phyloP scores from a whole-genome alignment of 2,797 vertebrate species.

The Sarcoramphus papa region DNA sequence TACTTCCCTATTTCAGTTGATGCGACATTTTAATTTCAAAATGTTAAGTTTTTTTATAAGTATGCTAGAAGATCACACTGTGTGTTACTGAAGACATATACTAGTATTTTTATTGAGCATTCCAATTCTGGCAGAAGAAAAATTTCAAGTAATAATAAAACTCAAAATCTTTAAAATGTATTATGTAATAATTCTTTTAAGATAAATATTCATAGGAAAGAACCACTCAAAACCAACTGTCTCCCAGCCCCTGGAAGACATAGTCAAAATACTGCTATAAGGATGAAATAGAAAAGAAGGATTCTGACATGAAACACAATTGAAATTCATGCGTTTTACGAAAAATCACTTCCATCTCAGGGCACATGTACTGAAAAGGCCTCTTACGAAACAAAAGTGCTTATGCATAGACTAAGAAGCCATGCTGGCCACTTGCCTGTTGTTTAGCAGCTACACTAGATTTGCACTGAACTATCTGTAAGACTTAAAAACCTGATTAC shows the following conservation, averaged over 20 bases:
- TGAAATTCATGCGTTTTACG: not conserved
- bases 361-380: not conserved
- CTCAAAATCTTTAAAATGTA: not conserved
- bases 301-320: not conserved
- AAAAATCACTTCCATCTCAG: not conserved
- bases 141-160: not conserved
- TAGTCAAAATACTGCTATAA: not conserved
- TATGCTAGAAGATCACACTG: not conserved
- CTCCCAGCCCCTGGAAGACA: not conserved
- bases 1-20: not conserved
- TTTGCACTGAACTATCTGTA: not conserved
- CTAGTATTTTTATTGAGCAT: not conserved
- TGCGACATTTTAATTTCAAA: not conserved
- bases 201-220: not conserved
- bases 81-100: not conserved
- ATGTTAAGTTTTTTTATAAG: not conserved
- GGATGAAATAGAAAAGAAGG: not conserved
- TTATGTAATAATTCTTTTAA: not conserved
- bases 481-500: not conserved
- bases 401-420: not conserved
- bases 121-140: not conserved
- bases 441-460: not conserved
- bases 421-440: not conserved
- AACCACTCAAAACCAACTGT: rapidly evolving
- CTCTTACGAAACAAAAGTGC: not conserved